Conservation (phyloP, 2,888 invertebrate genomes). For the Mactromeris polynyma region DNA sequence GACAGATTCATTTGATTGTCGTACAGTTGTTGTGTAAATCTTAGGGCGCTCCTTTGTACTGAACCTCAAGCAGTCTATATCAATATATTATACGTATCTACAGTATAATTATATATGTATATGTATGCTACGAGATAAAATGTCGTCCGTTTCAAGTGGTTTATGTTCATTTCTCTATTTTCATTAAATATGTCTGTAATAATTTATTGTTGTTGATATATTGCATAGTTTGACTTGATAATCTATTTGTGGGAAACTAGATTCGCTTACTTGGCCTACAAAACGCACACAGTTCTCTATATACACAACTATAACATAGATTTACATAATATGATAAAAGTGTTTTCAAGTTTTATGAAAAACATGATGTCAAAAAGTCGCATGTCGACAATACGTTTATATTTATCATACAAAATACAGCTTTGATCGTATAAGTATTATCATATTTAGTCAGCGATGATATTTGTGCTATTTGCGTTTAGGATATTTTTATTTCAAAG, state of each 20-base stretch:
- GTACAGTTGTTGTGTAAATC: not conserved
- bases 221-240: not conserved
- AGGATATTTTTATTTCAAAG: not conserved
- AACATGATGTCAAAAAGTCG: not conserved
- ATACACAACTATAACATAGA: not conserved
- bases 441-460: not conserved
- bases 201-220: not conserved
- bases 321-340: not conserved
- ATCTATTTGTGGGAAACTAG: not conserved
- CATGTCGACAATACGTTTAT: not conserved
- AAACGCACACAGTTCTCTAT: not conserved
- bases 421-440: not conserved
- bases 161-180: not conserved
- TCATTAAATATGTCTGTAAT: not conserved
- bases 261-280: not conserved
- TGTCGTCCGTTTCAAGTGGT: not conserved
- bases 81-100: not conserved
- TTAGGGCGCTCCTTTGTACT: not conserved
- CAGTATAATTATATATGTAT: not conserved
- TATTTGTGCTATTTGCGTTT: not conserved
- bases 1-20: not conserved
- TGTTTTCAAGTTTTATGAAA: slow-evolving; percentile 10
- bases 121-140: not conserved
- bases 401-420: not conserved
- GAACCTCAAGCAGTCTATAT: not conserved